These are phyloP conservation scores for Apolygus lucorum DNA, from an alignment of 1,140 invertebrate species.

Conservation along the genomic window DNA sequence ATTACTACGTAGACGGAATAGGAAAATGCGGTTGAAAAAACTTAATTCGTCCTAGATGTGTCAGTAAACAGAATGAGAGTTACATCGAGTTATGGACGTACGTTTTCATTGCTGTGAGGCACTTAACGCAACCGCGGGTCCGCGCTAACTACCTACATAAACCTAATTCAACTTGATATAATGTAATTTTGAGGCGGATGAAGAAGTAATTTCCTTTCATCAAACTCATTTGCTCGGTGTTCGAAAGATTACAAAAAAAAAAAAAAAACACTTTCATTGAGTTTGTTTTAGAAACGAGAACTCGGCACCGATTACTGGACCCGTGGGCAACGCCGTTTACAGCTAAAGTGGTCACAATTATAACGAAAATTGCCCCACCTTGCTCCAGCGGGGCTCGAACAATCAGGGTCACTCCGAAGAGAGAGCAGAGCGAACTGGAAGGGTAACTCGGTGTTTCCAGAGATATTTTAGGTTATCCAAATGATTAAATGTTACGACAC, in stretches of 20 bases:
- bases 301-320: neutral
- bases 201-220: neutral
- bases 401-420: neutral
- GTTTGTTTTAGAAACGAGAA: neutral
- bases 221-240: too few species aligned
- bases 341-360: neutral
- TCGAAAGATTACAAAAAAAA: too few species aligned
- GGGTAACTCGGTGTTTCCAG: neutral
- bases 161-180: too few species aligned
- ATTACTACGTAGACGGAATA: too few species aligned
- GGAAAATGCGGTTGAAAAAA: too few species aligned
- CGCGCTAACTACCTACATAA: too few species aligned
- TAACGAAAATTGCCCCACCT: too few species aligned
- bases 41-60: too few species aligned
- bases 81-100: too few species aligned
- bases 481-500: constrained; percentile 1
- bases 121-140: too few species aligned
- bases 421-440: neutral
- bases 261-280: neutral
- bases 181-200: neutral
- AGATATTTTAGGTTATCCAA: neutral
- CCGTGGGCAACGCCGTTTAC: neutral
- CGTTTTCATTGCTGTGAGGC: too few species aligned
- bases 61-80: too few species aligned
- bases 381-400: neutral